Conservation (phyloP, 2,113 vertebrate species). For the Choloepus hoffmanni region DNA sequence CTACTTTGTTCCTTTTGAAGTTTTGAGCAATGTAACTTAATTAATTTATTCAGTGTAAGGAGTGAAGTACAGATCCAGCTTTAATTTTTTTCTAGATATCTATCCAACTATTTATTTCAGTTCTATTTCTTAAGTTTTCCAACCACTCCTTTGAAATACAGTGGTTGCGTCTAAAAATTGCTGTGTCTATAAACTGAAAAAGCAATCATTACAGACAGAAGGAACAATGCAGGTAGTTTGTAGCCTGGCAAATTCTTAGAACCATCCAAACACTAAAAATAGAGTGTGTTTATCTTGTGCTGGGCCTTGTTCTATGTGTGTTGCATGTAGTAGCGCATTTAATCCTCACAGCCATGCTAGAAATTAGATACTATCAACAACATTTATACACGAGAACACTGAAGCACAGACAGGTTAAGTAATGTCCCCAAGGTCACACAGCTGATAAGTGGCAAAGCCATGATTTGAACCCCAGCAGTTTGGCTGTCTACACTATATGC, state of each 20-base stretch:
- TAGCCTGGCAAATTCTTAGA: not conserved
- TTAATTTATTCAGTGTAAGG: not conserved
- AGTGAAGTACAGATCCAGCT: not conserved
- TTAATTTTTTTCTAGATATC: not conserved
- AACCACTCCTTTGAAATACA: not conserved
- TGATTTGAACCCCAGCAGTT: not conserved
- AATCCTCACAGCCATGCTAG: not conserved
- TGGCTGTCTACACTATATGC: not conserved
- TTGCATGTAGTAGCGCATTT: not conserved
- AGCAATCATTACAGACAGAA: too few relatives aligned
- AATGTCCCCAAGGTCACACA: not conserved
- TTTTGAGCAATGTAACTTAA: not conserved
- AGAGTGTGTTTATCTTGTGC: not conserved
- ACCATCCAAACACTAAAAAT: not conserved
- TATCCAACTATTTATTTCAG: not conserved
- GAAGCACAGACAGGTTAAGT: not conserved
- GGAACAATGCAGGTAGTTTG: too few relatives aligned
- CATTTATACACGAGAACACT: not conserved
- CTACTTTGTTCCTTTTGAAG: not conserved
- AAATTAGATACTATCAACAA: not conserved
- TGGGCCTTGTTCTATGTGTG: not conserved
- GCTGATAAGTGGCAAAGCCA: not conserved
- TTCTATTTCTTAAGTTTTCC: not conserved
- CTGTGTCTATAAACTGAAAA: not conserved
- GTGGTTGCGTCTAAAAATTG: not conserved